These are phyloP conservation scores for Camelus bactrianus DNA, from an alignment of 2,113 vertebrate genomes.

Conservation along the genomic window DNA sequence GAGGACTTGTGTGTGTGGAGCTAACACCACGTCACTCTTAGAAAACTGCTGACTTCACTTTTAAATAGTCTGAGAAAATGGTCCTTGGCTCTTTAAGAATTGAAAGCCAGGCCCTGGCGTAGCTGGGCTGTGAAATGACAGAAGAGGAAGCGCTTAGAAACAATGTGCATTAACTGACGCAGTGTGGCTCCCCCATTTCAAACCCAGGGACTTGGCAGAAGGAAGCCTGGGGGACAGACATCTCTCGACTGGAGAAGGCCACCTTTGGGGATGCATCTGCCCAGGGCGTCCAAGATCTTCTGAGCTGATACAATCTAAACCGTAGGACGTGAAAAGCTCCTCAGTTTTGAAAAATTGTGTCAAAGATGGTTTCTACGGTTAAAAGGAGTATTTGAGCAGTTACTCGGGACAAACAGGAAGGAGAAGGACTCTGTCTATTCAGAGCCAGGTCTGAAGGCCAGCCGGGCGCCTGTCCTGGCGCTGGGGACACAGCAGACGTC, in stretches of 20 bases:
- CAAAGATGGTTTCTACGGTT: not conserved
- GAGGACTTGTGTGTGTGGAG: accelerated
- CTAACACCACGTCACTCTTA: accelerated
- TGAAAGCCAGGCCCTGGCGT: not conserved
- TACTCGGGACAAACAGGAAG: not conserved
- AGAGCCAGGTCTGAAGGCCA: accelerated
- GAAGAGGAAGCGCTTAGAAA: not conserved
- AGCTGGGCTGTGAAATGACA: not conserved
- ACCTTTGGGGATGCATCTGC: accelerated
- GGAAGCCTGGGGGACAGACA: accelerated
- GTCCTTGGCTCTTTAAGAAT: not conserved
- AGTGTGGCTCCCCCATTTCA: too few relatives aligned
- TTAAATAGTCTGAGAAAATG: not conserved
- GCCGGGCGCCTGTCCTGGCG: not conserved
- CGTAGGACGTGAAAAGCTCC: not conserved
- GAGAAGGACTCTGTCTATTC: not conserved
- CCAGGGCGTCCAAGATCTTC: not conserved
- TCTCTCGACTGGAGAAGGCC: not conserved
- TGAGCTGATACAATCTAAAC: not conserved
- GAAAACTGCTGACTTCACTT: not conserved
- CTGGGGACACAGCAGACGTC: not conserved
- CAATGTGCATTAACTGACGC: not conserved
- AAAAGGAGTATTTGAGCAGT: not conserved
- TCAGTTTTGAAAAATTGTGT: not conserved
- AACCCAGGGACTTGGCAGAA: not conserved